These are phyloP conservation scores for Etheostoma nigrum DNA, from an alignment of 2,797 vertebrate species.

Conservation along the genomic window DNA sequence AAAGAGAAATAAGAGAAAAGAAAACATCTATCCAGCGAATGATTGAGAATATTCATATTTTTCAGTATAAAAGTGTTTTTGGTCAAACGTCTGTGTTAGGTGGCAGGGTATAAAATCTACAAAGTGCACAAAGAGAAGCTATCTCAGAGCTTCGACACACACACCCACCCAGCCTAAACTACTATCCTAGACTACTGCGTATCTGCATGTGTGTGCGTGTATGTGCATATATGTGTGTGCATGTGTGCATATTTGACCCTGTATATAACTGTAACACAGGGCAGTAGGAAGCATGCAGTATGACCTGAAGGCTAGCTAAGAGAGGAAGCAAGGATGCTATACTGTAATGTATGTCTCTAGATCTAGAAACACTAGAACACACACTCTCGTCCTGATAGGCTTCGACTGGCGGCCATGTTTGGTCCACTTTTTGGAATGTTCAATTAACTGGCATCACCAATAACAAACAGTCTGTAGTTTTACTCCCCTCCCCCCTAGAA, in stretches of 20 bases:
- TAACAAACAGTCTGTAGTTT: constrained; percentile 70
- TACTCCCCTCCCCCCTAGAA: constrained; percentile 18
- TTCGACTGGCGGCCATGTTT: constrained; percentile 60
- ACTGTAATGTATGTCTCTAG: constrained; percentile 54
- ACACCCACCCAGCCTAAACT: constrained; percentile 74
- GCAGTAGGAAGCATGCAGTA: constrained; percentile 85
- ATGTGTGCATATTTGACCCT: constrained; percentile 80
- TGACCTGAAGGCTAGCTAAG: constrained; percentile 84
- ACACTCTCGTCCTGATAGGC: constrained; percentile 76
- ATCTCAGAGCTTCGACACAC: constrained; percentile 79
- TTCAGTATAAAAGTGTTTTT: constrained; percentile 83
- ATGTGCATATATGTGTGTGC: constrained; percentile 30
- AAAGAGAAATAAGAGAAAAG: constrained; percentile 70
- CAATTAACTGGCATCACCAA: constrained; percentile 81
- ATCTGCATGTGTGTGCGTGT: constrained; percentile 52
- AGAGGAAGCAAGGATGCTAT: constrained; percentile 79
- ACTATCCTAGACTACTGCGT: constrained; percentile 75
- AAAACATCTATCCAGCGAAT: constrained; percentile 76
- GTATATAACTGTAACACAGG: constrained; percentile 79
- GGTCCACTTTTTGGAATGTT: constrained; percentile 81
- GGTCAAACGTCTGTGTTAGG: constrained; percentile 81
- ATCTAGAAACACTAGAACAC: constrained; percentile 76
- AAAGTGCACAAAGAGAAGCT: constrained; percentile 84
- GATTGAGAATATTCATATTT: constrained; percentile 71
- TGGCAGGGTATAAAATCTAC: constrained; percentile 85